Base-by-base conservation (phyloP, 2,797 vertebrate genomes). In the Cynodonichthys magdalenae region DNA sequence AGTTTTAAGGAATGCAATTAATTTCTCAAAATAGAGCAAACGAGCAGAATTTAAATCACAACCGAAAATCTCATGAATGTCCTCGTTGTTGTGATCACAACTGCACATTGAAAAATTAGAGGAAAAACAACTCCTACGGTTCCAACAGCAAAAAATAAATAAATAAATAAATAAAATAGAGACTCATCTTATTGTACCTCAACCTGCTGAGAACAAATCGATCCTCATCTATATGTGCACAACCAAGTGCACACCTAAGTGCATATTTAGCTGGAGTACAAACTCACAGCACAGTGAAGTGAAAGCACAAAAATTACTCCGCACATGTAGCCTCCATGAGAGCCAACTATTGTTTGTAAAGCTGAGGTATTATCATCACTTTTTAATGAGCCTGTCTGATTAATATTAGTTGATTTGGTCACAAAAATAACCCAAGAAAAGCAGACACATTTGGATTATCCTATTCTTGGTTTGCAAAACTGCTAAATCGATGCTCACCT, bases 401-500 rank as follows among this genome's bases (percentile, higher is more conserved):
- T 73, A 69, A 59, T 69, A 79, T 81, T 64, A 67, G 65, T 59
- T 12, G 18, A 42, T n/a, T 15, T 42, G 60, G 31, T 34, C 39
- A 53, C 17, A 58, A 66, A 31, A 53, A 41, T 5, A 71, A 11
- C n/a, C 15, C n/a, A 27, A 28, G 11, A 64, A 47, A 45, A 3
- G 27, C 49, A 52, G 15, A 76, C 6, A 41, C 20, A 53, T n/a
- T 41, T 48, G 68, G 63, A 69, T 88, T 83, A 87, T 71, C 68
- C 63, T 68, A 82, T 79, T 84, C 61, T 62, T 65, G 63, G 19
- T 49, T 77, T n/a, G 51, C 74, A 80, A 79, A 77, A 62, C 58
- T 56, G 29, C 64, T 63, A 76, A 87, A 87, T 59, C 41, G 63
- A 69, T 63, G 69, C 61, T 76, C 82, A 92, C 89, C 91, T 90